Evolutionary conservation across 2,888 invertebrate genomes (phyloP).

Genomic region (Drosophila mercatorum): DNA sequence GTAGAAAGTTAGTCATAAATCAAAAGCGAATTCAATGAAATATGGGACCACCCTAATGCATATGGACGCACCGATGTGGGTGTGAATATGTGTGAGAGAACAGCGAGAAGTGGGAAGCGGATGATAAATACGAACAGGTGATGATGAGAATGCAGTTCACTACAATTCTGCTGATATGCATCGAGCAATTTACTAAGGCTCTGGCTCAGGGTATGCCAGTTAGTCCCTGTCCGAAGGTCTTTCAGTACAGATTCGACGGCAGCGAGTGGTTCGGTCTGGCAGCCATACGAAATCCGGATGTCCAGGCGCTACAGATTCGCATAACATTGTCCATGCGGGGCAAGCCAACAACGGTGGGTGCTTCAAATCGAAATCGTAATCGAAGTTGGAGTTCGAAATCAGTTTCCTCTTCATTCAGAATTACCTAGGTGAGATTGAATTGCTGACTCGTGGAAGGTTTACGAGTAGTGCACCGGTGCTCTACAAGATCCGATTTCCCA

Average conservation of each 20-base stretch:
- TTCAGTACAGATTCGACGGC: conserved; percentile 85
- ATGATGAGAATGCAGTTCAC: conserved; percentile 58
- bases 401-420: conserved; percentile 83
- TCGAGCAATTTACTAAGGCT: conserved; percentile 62
- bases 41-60: conserved; percentile 5
- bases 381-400: background rate
- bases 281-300: conserved; percentile 81
- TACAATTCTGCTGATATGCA: conserved; percentile 57
- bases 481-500: conserved; percentile 88
- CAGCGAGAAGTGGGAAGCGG: background rate
- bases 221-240: conserved; percentile 83
- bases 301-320: conserved; percentile 76
- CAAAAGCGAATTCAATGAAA: background rate
- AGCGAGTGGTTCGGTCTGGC: conserved; percentile 84
- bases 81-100: conserved; percentile 1
- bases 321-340: conserved; percentile 82
- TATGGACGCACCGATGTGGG: background rate
- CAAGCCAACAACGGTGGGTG: conserved; percentile 81
- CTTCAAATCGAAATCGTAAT: background rate
- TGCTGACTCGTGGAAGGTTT: conserved; percentile 84
- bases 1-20: too few species aligned
- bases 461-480: conserved; percentile 82
- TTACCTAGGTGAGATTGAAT: conserved; percentile 87
- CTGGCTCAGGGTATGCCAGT: conserved; percentile 79
- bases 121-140: conserved; percentile 8